phyloP scores from a whole-genome alignment of 1,140 invertebrate species.

The Lethocerus indicus region DNA sequence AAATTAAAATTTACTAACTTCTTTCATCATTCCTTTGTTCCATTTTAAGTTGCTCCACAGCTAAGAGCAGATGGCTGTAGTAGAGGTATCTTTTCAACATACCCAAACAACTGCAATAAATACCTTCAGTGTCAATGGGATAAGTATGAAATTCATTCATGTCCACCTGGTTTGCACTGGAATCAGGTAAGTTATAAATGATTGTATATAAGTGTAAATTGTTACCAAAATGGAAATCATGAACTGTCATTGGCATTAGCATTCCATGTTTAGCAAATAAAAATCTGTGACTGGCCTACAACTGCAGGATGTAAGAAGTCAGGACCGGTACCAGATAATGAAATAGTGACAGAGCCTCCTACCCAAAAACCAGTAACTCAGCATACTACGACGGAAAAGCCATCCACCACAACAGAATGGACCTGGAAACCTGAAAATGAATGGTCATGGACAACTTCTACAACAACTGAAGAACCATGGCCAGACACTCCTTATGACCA shows the following conservation, averaged over 20 bases:
- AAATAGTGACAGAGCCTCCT: no score
- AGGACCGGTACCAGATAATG: background rate
- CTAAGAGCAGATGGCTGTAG: constrained; percentile 15
- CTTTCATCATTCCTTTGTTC: no score
- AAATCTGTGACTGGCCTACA: constrained; percentile 62
- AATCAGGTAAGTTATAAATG: constrained; percentile 34
- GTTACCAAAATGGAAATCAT: background rate
- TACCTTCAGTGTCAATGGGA: constrained; percentile 67
- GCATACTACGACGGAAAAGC: constrained; percentile 23
- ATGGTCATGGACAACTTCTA: constrained; percentile 19
- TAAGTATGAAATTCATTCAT: constrained; percentile 47
- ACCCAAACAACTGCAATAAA: constrained; percentile 41
- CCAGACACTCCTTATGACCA: constrained; percentile 16
- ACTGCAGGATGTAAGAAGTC: constrained; percentile 41
- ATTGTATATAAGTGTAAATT: background rate
- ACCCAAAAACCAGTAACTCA: constrained; percentile 11
- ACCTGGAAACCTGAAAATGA: constrained; percentile 15
- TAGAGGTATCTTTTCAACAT: constrained; percentile 17
- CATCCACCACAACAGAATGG: constrained; percentile 20
- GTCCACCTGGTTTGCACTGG: constrained; percentile 60
- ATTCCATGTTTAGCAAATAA: constrained; percentile 23
- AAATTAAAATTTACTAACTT: no score
- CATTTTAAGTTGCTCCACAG: no score
- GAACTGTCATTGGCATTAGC: background rate
- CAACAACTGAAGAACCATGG: constrained; percentile 20